phyloP scores from a whole-genome alignment of 2,888 invertebrate species.

The Thecophora atra region DNA sequence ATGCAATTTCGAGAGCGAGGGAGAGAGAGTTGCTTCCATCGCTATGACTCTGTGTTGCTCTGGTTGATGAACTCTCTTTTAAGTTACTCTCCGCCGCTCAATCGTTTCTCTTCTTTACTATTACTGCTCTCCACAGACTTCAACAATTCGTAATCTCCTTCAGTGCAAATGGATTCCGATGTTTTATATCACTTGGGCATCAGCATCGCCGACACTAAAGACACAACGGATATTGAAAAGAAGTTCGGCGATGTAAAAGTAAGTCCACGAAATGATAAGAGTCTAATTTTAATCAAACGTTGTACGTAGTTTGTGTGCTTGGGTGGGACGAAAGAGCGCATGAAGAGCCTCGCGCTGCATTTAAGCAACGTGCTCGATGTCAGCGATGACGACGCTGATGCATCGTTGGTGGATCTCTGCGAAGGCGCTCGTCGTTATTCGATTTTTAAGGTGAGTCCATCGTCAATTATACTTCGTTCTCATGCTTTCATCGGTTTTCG shows the following conservation, averaged over 20 bases:
- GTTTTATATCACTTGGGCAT: conserved; percentile 90
- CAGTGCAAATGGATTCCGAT: conserved; percentile 67
- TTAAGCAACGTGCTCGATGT: conserved; percentile 83
- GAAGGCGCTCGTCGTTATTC: conserved; percentile 89
- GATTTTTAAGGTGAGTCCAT: conserved; percentile 81
- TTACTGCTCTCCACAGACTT: background rate
- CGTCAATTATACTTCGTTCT: background rate
- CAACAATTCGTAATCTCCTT: background rate
- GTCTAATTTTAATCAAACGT: background rate
- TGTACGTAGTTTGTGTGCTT: conserved; percentile 87
- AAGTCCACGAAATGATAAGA: conserved; percentile 41
- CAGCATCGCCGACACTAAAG: conserved; percentile 80
- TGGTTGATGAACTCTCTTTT: no score
- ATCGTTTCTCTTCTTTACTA: no score
- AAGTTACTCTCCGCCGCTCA: no score
- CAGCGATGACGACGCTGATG: conserved; percentile 81
- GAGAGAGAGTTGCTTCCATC: no score
- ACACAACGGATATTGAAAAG: conserved; percentile 78
- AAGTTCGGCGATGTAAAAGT: conserved; percentile 96
- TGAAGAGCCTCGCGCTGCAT: conserved; percentile 88
- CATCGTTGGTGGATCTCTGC: conserved; percentile 85
- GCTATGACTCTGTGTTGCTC: no score
- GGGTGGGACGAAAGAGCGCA: conserved; percentile 92
- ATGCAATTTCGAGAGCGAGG: no score
- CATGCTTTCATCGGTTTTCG: background rate